Percentiles rank a stretch among this genome's conserved stretches.
These are phyloP conservation scores for Lepidurus apus DNA, from an alignment of 1,140 invertebrate species.

Conservation along the genomic window DNA sequence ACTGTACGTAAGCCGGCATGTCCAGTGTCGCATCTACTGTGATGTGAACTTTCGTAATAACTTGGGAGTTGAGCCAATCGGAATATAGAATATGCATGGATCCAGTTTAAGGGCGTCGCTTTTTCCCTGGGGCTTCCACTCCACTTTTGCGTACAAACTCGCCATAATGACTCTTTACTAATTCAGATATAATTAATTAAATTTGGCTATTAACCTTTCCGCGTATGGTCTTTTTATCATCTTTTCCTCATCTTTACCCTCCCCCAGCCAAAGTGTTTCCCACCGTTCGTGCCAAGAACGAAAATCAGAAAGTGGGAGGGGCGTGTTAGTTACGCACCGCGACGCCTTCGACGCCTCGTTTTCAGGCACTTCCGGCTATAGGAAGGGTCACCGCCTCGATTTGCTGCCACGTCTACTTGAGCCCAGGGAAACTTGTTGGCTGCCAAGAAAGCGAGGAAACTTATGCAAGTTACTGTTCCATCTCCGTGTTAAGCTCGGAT, in stretches of 20 bases:
- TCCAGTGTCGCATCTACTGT: not conserved
- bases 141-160: too few relatives aligned
- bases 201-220: not conserved
- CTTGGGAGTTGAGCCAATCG: not conserved
- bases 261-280: too few relatives aligned
- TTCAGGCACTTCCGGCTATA: conserved; percentile 14
- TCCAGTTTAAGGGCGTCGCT: not conserved
- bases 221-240: not conserved
- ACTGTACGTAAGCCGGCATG: too few relatives aligned
- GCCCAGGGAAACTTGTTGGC: too few relatives aligned
- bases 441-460: too few relatives aligned
- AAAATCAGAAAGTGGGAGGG: not conserved
- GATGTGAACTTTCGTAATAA: not conserved
- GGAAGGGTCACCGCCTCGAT: too few relatives aligned
- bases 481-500: too few relatives aligned
- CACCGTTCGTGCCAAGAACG: too few relatives aligned
- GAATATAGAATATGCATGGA: not conserved
- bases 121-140: not conserved
- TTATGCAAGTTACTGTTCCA: too few relatives aligned
- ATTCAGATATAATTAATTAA: not conserved
- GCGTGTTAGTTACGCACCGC: not conserved
- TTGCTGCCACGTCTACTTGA: too few relatives aligned
- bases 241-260: too few relatives aligned
- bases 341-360: conserved; percentile 4
- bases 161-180: not conserved